These are phyloP conservation scores for Scomber scombrus DNA, from an alignment of 2,113 vertebrate genomes.

Conservation along the genomic window DNA sequence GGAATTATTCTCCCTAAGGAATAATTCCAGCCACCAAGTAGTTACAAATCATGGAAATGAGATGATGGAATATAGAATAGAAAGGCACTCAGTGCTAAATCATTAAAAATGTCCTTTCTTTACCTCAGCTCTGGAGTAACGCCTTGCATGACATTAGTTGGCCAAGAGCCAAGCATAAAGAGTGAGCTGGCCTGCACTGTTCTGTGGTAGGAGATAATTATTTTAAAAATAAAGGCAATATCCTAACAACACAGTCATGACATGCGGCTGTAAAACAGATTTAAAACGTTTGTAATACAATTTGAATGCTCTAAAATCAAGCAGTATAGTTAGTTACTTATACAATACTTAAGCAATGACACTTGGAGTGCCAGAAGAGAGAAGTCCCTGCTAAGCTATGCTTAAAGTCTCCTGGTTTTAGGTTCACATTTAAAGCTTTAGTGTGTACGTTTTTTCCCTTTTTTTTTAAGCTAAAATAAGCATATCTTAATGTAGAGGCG, in stretches of 20 bases:
- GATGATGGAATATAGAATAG: slow-evolving; percentile 77
- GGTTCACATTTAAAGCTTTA: too few relatives aligned
- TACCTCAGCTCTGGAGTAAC: slow-evolving; percentile 63
- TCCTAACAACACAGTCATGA: slow-evolving; percentile 43
- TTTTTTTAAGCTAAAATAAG: too few relatives aligned
- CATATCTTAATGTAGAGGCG: too few relatives aligned
- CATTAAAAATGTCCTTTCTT: slow-evolving; percentile 76
- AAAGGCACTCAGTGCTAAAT: slow-evolving; percentile 77
- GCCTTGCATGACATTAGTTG: slow-evolving; percentile 60
- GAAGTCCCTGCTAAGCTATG: slow-evolving; percentile 22
- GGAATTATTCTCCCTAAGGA: slow-evolving; percentile 75
- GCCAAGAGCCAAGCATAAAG: slow-evolving; percentile 52
- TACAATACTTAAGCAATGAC: slow-evolving; percentile 23
- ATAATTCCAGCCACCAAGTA: slow-evolving; percentile 74
- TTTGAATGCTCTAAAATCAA: slow-evolving; percentile 50
- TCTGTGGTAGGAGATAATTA: slow-evolving; percentile 51
- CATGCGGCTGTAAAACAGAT: slow-evolving; percentile 54
- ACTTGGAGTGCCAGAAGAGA: slow-evolving; percentile 2
- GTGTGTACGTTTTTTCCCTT: too few relatives aligned
- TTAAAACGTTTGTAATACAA: slow-evolving; percentile 53
- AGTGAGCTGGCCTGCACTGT: slow-evolving; percentile 3
- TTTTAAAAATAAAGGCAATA: slow-evolving; percentile 50
- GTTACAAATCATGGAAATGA: slow-evolving; percentile 85
- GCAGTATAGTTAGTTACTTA: not conserved
- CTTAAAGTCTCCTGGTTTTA: not conserved